Evolutionary conservation across 1,140 invertebrate species (phyloP), one percentile per base, ranked within the genome.

Genomic region (Orchesella cincta): DNA sequence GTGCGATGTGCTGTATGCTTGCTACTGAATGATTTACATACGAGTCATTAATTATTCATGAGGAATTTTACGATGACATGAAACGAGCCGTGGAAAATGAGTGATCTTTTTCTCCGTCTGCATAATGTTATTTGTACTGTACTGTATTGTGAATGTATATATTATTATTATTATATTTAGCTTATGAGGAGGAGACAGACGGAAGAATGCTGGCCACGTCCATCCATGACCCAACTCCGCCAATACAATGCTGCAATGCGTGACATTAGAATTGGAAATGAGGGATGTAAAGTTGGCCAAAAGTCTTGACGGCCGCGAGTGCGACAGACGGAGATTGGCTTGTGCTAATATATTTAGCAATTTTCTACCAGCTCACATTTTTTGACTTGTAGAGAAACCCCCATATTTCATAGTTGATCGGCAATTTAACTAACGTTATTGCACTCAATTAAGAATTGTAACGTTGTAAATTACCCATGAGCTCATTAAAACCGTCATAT

Each of bases 41-140:
- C 33, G 31, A 31, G 14, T 67, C 62, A 67, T 67, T 67, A 67
- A 67, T 67, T 67, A 67, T 67, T 67, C 62, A 67, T 67, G 62
- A 67, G 62, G 62, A 16, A 57, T 67, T 67, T 57, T 57, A 57
- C 52, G 52, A 57, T 57, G 52, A 57, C 12, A 57, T 57, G 52
- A 57, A 57, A 57, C 52, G 52, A 57, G 23, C 52, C 52, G 52
- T 57, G 52, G 52, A 57, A 57, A 57, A 57, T 57, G 52, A 57
- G 52, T 57, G 52, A 57, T 57, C 52, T 57, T 57, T 57, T n/a
- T 57, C 52, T 57, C 3, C 52, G 5, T 3, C 52, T 57, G 52
- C 39, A 46, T 46, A 46, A 46, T 46, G 39, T 8, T 46, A 46
- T n/a, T 46, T 46, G 39, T 46, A 8, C 18, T 46, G 39, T 18